Base-by-base conservation (phyloP, 2,888 invertebrate genomes). In the Corbicula japonica region DNA sequence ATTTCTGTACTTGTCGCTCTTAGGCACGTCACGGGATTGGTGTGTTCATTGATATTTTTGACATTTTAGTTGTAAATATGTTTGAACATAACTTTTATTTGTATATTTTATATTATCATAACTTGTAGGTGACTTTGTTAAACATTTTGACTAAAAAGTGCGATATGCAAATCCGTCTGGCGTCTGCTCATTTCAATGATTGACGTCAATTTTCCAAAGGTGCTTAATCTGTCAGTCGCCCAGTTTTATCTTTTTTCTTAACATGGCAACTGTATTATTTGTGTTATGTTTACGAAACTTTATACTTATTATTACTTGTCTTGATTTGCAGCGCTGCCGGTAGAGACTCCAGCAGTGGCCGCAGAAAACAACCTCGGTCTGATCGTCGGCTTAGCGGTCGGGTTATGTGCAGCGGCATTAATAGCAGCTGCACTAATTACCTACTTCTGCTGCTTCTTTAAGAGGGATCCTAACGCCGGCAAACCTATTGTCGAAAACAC, bases 401-500 rank as follows among this genome's bases (percentile, higher is more conserved):
- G 35, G 0, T 32, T 41, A 10, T 15, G 35, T 28, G 15, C 72
- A 6, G 1, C 73, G 0, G 26, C 78, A 12, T 8, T 75, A 6
- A 38, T 73, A 2, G 28, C 73, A 12, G 6, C 76, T n/a, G 82
- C 44, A 2, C 46, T 41, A 18, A 15, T 82, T 1, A 21, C 76
- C 30, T 76, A 72, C 26, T 75, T 62, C 35, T 75, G 54, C 44
- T 76, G 65, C 28, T 66, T 68, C 44, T 82, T 68, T 68, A 78
- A 75, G 28, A 63, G 65, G 52, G 82, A 82, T 28, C 82, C 78
- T 15, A 78, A 82, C n/a, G 75, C 71, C 18, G 82, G 82, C 10
- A 79, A 83, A 66, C 83, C 78, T 4, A 83, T 83, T 28, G 70
- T 83, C 18, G 83, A 83, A 30, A 83, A 83, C 41, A 83, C 83